These are phyloP conservation scores for Urocyon cinereoargenteus DNA, from an alignment of 2,797 vertebrate genomes.

Conservation along the genomic window DNA sequence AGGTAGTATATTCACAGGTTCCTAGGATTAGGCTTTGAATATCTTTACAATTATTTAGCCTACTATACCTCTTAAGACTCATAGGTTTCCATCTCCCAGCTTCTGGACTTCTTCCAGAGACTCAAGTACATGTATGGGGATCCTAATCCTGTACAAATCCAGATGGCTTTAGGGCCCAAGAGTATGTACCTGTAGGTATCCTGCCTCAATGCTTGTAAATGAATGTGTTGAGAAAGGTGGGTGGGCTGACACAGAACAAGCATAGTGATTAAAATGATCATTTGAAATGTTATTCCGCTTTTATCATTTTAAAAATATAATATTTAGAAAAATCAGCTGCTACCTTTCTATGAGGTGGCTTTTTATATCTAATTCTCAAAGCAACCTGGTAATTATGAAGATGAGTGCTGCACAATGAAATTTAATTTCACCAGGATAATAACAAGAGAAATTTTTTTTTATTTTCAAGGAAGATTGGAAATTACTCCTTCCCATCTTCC, in stretches of 20 bases:
- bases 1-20: neutral
- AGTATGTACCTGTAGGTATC: neutral
- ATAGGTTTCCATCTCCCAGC: neutral
- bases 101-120: slow-evolving; percentile 10
- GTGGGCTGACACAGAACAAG: slow-evolving; percentile 64
- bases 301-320: slow-evolving; percentile 82
- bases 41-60: neutral
- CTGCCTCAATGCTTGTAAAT: neutral
- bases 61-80: neutral
- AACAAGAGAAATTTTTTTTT: slow-evolving; percentile 78
- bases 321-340: slow-evolving; percentile 84
- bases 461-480: slow-evolving; percentile 71
- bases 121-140: neutral
- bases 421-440: slow-evolving; percentile 74
- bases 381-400: slow-evolving; percentile 82
- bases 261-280: slow-evolving; percentile 80
- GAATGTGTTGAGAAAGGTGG: neutral
- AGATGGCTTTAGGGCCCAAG: neutral
- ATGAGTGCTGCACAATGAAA: slow-evolving; percentile 74
- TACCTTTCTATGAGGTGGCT: slow-evolving; percentile 68
- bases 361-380: slow-evolving; percentile 68
- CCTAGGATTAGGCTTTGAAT: neutral
- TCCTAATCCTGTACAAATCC: neutral
- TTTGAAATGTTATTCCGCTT: slow-evolving; percentile 79
- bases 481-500: slow-evolving; percentile 65